Conservation (phyloP, 30 jellyfish, hydroid and myxozoan genomes). For the Aurelia sp. region DNA sequence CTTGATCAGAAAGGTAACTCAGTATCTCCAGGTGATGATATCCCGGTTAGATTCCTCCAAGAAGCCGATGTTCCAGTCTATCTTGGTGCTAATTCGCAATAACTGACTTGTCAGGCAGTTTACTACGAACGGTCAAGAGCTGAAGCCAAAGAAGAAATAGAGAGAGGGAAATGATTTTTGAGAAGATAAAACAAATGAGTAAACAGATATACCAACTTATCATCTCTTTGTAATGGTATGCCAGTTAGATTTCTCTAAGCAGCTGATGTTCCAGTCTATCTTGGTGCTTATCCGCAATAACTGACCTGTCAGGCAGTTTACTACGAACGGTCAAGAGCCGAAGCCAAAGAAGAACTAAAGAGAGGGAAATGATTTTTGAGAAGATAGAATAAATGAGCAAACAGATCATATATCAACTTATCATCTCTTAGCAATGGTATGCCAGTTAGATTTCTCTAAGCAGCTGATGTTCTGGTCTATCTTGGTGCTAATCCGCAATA, state of each 20-base stretch:
- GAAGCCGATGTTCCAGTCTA: no score
- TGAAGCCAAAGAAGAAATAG: neutral
- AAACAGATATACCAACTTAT: no score
- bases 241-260: no score
- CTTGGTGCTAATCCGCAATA: conserved; percentile 2
- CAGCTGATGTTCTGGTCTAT: conserved; percentile 6
- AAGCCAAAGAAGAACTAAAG: neutral
- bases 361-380: neutral
- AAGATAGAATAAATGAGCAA: neutral
- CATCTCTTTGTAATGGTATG: no score
- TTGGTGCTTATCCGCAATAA: neutral
- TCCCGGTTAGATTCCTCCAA: no score
- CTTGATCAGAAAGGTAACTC: no score
- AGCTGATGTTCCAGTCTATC: conserved; percentile 17
- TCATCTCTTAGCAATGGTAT: no score
- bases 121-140: conserved; percentile 4
- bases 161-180: neutral
- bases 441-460: no score
- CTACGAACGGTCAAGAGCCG: conserved; percentile 2
- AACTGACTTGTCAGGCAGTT: neutral
- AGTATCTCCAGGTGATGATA: no score
- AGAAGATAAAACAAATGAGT: neutral
- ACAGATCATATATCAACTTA: no score
- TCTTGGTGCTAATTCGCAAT: conserved; percentile 46
- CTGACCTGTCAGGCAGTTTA: neutral